These are phyloP conservation scores for Sympetrum striolatum DNA, from an alignment of 2,888 invertebrate genomes.

Conservation along the genomic window DNA sequence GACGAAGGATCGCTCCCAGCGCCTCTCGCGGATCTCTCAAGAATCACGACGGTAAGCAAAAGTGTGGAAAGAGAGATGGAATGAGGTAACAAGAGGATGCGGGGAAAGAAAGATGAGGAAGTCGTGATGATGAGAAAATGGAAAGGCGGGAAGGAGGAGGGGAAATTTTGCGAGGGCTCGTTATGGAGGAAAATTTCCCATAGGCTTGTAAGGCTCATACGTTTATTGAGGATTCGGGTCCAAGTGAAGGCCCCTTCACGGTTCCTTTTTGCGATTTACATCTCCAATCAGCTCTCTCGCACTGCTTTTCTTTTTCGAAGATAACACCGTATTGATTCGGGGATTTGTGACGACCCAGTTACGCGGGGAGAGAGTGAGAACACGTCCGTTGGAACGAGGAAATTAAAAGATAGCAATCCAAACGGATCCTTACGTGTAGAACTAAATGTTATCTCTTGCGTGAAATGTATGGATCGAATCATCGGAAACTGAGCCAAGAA, in stretches of 20 bases:
- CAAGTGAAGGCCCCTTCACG: background rate
- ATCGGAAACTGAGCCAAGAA: too few species aligned
- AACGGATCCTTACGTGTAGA: too few species aligned
- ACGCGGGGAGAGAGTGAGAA: too few species aligned
- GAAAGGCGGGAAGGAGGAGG: background rate
- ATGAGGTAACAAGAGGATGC: background rate
- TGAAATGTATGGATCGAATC: too few species aligned
- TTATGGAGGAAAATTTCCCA: background rate
- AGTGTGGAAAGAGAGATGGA: background rate
- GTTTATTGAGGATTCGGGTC: background rate
- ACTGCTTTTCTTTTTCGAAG: background rate
- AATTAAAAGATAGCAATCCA: too few species aligned
- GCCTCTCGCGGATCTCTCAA: background rate
- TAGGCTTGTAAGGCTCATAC: background rate
- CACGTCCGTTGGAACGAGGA: too few species aligned
- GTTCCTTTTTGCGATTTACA: too few species aligned
- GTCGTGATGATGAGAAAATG: background rate
- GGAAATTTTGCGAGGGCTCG: background rate
- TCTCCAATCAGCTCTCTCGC: background rate
- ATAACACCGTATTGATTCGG: background rate
- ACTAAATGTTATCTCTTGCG: too few species aligned
- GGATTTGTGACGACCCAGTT: too few species aligned
- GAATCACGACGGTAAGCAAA: background rate
- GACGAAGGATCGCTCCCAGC: constrained; percentile 20
- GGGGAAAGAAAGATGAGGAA: background rate